These are phyloP conservation scores for Chorisops tibialis DNA, from an alignment of 2,888 invertebrate species.

Conservation along the genomic window DNA sequence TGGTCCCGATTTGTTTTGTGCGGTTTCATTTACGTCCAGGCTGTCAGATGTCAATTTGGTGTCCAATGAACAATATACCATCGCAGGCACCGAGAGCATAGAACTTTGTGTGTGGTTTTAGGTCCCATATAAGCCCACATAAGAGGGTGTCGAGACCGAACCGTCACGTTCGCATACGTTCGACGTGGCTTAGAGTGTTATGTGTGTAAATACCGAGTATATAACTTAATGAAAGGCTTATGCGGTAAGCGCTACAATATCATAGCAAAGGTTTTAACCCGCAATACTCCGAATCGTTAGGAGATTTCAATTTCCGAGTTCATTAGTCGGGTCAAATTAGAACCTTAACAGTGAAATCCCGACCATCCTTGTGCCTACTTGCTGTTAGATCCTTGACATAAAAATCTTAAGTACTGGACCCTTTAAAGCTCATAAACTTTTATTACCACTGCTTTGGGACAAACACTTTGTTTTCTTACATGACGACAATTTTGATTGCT, in stretches of 20 bases:
- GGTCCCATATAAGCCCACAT: not conserved
- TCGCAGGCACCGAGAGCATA: not conserved
- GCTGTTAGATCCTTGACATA: not conserved
- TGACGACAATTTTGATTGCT: no score
- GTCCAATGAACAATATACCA: slow-evolving; percentile 15
- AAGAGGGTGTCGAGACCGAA: slow-evolving; percentile 4
- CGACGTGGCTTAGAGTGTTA: not conserved
- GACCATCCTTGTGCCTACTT: slow-evolving; percentile 2
- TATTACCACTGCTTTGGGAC: no score
- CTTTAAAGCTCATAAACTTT: slow-evolving; percentile 6
- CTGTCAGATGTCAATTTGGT: slow-evolving; percentile 19
- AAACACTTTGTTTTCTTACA: no score
- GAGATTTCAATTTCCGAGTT: not conserved
- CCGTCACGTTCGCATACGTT: not conserved
- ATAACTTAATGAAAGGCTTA: not conserved
- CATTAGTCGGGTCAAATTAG: slow-evolving; percentile 5
- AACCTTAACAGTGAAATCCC: slow-evolving; percentile 11
- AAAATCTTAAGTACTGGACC: not conserved
- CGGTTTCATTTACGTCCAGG: slow-evolving; percentile 8
- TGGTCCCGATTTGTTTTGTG: slow-evolving; percentile 13
- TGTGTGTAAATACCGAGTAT: not conserved
- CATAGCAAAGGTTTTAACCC: not conserved
- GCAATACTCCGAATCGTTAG: not conserved
- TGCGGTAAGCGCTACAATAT: not conserved
- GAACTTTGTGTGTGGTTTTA: slow-evolving; percentile 1